Evolutionary conservation across 2,797 vertebrate genomes (phyloP), one percentile per base, ranked within the genome.

Genomic region (Galaxias olidus): DNA sequence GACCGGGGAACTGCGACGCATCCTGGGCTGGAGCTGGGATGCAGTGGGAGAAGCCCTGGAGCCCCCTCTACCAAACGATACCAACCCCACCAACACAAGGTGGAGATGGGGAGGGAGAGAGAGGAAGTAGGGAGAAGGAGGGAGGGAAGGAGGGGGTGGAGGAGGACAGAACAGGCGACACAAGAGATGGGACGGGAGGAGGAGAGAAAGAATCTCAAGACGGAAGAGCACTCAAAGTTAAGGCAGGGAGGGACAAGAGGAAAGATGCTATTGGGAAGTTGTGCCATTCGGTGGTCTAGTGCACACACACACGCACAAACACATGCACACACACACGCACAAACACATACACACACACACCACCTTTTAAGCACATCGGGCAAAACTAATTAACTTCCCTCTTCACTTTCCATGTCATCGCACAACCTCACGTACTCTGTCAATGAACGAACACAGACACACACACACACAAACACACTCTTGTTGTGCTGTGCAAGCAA

Each of bases 1-100:
- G n/a, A 15, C 59, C 50, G 46, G 62, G 53, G 64, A n/a, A n/a
- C n/a, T n/a, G n/a, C n/a, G n/a, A n/a, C n/a, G n/a, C n/a, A n/a
- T n/a, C n/a, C n/a, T n/a, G 44, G 41, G 66, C 8, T 45, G 15
- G 30, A 6, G 30, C 3, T 2, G 30, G 30, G 30, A 6, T 2
- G 30, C 3, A 6, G 30, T 2, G 30, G 30, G 55, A 72, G 59
- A 59, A 69, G 66, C 74, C 72, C 61, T 43, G 13, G 76, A 65
- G 73, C 59, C 67, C 67, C 71, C 41, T 13, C 64, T 77, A 68
- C 74, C 71, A 78, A 61, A 49, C 63, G 67, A 62, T 73, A 76
- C 75, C 66, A 73, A 17, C 40, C 40, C 50, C 42, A 73, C 71
- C 62, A 40, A 55, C 66, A 56, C 30, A 30, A 41, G 19, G 46